Conservation (phyloP, 2,113 vertebrate genomes). For the Daboia siamensis region DNA sequence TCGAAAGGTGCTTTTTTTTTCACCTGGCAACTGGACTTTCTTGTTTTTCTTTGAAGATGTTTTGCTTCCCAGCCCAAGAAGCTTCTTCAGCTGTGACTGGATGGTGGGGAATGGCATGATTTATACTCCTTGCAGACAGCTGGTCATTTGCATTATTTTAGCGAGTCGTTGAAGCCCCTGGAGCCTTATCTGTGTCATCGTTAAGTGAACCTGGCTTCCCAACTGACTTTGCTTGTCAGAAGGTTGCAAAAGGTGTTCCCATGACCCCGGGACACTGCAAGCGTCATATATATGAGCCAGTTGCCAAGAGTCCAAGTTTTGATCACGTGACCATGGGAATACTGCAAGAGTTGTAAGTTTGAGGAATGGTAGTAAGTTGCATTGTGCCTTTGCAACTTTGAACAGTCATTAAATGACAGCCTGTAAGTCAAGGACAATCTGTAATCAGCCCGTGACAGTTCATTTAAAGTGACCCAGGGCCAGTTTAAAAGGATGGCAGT, state of each 20-base stretch:
- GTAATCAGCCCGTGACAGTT: background rate
- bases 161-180: too few relatives aligned
- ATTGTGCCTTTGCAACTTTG: background rate
- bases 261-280: background rate
- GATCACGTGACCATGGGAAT: background rate
- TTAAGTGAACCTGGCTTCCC: background rate
- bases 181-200: too few relatives aligned
- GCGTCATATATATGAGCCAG: background rate
- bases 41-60: too few relatives aligned
- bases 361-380: background rate
- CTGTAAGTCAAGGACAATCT: background rate
- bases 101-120: too few relatives aligned
- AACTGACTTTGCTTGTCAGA: background rate
- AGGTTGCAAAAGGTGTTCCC: background rate
- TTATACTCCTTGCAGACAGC: too few relatives aligned
- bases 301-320: background rate
- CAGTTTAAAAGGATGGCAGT: background rate
- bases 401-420: background rate
- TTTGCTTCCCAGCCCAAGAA: too few relatives aligned
- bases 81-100: too few relatives aligned
- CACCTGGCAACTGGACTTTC: too few relatives aligned
- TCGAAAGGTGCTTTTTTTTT: too few relatives aligned
- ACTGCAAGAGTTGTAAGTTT: background rate
- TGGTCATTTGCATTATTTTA: too few relatives aligned
- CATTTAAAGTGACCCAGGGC: background rate